Evolutionary conservation across 92 coral and sea anemone species (phyloP), one percentile per base, ranked within the genome.

Genomic region (Porites lobata): DNA sequence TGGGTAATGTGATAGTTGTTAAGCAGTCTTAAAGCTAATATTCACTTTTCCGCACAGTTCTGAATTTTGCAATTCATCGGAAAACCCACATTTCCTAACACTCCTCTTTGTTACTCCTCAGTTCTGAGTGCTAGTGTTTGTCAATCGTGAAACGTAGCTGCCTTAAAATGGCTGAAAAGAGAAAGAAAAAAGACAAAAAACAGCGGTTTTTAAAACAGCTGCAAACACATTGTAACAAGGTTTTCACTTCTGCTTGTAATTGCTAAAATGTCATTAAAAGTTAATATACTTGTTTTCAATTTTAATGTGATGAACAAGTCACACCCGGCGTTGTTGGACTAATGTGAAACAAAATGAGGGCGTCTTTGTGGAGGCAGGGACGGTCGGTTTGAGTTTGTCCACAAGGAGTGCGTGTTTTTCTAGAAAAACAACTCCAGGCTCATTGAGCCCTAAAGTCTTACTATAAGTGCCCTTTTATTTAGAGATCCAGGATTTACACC

Each of bases 401-500:
- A 26, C 26, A 9, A 54, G 51, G 21, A n/a, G 9, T 53, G 70
- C 17, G 70, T 22, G 51, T 14, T 66, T 65, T 38, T 51, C 7
- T 24, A 19, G 17, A 4, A 13, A 20, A 19, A 64, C 63, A 29
- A 19, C 1, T 7, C 7, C 4, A 12, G 71, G 32, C 18, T 7
- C 11, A 58, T 69, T 54, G 20, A 26, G 26, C 18, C 54, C 14
- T 6, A 7, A 9, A 72, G 8, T 50, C 65, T 57, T 57, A 50
- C 10, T 26, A 76, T 90, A 85, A 90, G 83, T 79, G 82, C 65
- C 52, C 72, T 61, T 87, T 85, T 89, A 59, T 81, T 79, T 85
- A 47, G 9, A 56, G 51, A 63, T 70, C 65, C 68, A 52, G 50
- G 38, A 22, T 53, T 63, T 94, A 92, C 98, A 95, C 98, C 98